Evolutionary conservation across 1,140 invertebrate species (phyloP).

Genomic region (Drosophila kohkoa): DNA sequence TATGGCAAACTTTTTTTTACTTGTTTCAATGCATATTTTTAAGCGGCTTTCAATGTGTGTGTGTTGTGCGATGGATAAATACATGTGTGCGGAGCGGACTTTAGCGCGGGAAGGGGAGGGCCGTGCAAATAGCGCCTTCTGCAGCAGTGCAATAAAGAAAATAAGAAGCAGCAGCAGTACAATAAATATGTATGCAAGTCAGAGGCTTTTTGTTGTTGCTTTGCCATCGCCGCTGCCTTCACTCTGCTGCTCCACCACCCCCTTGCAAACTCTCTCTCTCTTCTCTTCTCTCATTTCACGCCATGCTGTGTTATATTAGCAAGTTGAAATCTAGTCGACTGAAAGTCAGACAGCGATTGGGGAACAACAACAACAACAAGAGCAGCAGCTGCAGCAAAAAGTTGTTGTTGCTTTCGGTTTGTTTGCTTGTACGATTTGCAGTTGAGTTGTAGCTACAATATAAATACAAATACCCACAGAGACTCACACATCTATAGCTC

Average conservation of each 20-base stretch:
- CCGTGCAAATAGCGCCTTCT: constrained; percentile 63
- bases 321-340: constrained; percentile 61
- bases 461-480: constrained; percentile 17
- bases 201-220: constrained; percentile 46
- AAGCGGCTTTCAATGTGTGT: constrained; percentile 63
- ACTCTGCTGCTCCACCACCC: background rate
- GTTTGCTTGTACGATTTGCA: constrained; percentile 76
- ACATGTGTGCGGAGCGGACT: constrained; percentile 1
- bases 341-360: constrained; percentile 49
- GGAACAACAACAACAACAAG: constrained; percentile 31
- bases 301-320: constrained; percentile 54
- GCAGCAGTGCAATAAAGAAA: constrained; percentile 42
- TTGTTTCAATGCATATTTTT: constrained; percentile 73
- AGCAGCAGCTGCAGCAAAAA: constrained; percentile 18
- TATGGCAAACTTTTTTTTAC: constrained; percentile 55
- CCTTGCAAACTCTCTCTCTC: background rate
- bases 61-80: constrained; percentile 7
- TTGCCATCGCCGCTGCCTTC: constrained; percentile 19
- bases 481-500: constrained; percentile 24
- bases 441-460: constrained; percentile 53
- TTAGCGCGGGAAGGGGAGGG: background rate
- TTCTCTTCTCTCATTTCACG: too few relatives aligned
- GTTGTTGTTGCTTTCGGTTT: constrained; percentile 25
- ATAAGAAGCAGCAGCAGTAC: constrained; percentile 9
- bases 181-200: constrained; percentile 63